These are phyloP conservation scores for Himalopsyche kuldschensis DNA, from an alignment of 2,888 invertebrate genomes.

Conservation along the genomic window DNA sequence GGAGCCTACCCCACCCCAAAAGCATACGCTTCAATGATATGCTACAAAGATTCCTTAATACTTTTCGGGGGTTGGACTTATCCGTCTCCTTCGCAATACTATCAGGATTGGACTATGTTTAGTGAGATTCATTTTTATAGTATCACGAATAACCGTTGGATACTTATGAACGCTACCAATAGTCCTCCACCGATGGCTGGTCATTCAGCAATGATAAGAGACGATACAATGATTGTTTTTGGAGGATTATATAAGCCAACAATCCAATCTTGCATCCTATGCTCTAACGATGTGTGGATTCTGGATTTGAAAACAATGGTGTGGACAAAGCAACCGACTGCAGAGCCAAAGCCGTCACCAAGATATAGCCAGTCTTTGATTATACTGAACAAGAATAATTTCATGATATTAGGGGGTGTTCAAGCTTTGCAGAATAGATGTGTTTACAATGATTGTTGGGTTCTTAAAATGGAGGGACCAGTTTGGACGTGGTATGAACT, in stretches of 20 bases:
- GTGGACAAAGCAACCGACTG: constrained; percentile 78
- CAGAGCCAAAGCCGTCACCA: constrained; percentile 71
- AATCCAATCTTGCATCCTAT: constrained; percentile 49
- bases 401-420: constrained; percentile 84
- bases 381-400: constrained; percentile 72
- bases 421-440: constrained; percentile 77
- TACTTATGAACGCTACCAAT: constrained; percentile 61
- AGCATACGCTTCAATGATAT: constrained; percentile 91
- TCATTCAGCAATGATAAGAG: constrained; percentile 87
- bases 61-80: constrained; percentile 97
- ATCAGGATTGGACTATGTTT: constrained; percentile 85
- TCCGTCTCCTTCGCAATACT: constrained; percentile 81
- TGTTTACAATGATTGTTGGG: constrained; percentile 89
- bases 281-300: constrained; percentile 87
- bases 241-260: constrained; percentile 65
- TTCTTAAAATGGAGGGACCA: constrained; percentile 74
- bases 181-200: constrained; percentile 85
- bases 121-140: constrained; percentile 90
- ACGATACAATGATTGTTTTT: constrained; percentile 81
- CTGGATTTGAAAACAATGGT: constrained; percentile 73
- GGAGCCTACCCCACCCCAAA: constrained; percentile 93
- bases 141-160: constrained; percentile 80
- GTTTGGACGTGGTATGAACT: constrained; percentile 77
- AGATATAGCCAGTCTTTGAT: constrained; percentile 95
- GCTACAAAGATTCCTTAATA: constrained; percentile 78